phyloP scores from a whole-genome alignment of 2,797 vertebrate genomes.

The Propithecus deckenii region DNA sequence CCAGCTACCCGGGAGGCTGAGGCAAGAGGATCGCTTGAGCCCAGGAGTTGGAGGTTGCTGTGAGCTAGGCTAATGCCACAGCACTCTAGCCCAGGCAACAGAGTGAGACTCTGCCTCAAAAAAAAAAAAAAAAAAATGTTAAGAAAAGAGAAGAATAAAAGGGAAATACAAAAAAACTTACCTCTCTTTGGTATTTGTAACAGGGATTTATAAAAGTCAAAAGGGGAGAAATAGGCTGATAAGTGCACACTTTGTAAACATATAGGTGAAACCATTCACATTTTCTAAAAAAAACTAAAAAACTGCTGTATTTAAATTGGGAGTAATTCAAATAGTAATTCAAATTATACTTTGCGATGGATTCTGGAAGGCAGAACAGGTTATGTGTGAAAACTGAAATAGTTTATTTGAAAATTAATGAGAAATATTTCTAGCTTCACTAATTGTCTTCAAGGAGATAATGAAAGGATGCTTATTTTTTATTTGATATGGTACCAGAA shows the following conservation, averaged over 20 bases:
- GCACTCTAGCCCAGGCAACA: no score
- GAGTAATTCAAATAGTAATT: slow-evolving; percentile 16
- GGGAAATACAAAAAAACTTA: neutral
- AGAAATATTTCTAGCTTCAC: neutral
- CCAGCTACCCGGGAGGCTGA: no score
- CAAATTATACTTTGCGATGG: neutral
- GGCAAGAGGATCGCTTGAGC: no score
- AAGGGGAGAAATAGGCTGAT: neutral
- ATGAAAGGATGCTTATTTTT: neutral
- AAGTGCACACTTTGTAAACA: neutral
- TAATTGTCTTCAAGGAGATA: neutral
- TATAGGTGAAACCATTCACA: neutral
- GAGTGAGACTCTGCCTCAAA: no score
- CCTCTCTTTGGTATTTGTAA: neutral
- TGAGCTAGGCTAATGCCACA: no score
- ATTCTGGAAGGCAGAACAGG: neutral
- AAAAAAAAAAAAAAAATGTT: neutral
- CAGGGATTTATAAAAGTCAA: neutral
- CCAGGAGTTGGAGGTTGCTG: no score
- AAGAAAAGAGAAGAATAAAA: neutral
- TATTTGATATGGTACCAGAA: neutral
- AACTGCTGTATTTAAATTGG: neutral
- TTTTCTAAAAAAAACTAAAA: neutral
- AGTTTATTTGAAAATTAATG: slow-evolving; percentile 37
- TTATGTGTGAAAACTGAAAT: slow-evolving; percentile 13